phyloP scores from a whole-genome alignment of 2,113 vertebrate genomes.

The Riparia riparia region DNA sequence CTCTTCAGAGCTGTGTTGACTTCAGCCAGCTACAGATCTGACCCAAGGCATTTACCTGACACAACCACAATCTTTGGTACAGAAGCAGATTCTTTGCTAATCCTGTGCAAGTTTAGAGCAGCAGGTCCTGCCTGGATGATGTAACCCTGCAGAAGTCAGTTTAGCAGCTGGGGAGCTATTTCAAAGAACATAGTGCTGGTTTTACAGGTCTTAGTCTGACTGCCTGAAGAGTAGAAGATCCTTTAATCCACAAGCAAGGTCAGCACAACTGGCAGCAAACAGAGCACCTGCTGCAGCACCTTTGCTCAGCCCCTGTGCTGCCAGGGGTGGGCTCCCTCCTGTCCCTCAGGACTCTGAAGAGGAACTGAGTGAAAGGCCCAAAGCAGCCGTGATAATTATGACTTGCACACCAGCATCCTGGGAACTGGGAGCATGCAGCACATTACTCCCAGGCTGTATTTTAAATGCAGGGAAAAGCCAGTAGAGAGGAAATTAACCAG shows the following conservation, averaged over 20 bases:
- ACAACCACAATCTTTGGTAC: background rate
- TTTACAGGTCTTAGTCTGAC: slow-evolving; percentile 10
- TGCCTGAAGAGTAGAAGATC: background rate
- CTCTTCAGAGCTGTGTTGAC: background rate
- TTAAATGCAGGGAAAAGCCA: background rate
- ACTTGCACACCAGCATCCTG: background rate
- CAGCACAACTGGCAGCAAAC: background rate
- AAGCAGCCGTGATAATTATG: background rate
- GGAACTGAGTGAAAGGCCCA: background rate
- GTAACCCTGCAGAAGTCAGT: background rate
- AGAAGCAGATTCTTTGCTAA: background rate
- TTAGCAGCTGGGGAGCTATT: background rate
- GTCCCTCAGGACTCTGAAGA: background rate
- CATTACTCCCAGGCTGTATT: background rate
- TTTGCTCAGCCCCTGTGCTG: background rate
- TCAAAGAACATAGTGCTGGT: background rate
- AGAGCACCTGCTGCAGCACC: background rate
- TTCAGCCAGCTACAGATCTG: background rate
- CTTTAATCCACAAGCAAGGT: background rate
- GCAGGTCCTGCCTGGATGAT: background rate
- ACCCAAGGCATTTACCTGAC: background rate
- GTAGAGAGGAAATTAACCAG: background rate
- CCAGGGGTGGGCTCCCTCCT: background rate
- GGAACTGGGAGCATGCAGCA: background rate
- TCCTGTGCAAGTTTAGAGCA: background rate